A percentile compares a stretch with the other conserved stretches of the same genome.
These are phyloP conservation scores for Scotopteryx bipunctaria DNA, from an alignment of 2,888 invertebrate genomes.

Conservation along the genomic window DNA sequence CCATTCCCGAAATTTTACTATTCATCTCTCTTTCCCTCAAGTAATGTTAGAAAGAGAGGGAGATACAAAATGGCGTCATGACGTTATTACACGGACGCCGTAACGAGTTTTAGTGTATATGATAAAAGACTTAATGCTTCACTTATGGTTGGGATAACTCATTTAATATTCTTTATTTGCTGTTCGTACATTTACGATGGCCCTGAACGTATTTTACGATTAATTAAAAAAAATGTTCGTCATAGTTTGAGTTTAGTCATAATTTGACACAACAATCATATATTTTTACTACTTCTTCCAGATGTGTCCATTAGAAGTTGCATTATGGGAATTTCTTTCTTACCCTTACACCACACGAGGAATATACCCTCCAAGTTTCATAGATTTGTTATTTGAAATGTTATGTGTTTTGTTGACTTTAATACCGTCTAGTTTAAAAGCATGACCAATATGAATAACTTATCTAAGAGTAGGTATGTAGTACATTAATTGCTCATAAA, in stretches of 20 bases:
- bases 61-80: constrained; percentile 39
- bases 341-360: too few relatives aligned
- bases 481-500: constrained; percentile 36
- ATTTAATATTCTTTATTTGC: constrained; percentile 39
- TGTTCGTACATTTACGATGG: constrained; percentile 24
- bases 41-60: constrained; percentile 41
- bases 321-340: too few relatives aligned
- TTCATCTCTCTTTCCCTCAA: constrained; percentile 47
- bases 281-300: constrained; percentile 2
- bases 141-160: constrained; percentile 41
- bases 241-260: constrained; percentile 2
- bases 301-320: too few relatives aligned
- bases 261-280: constrained; percentile 4
- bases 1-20: constrained; percentile 47
- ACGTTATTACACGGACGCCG: constrained; percentile 32
- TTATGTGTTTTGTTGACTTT: too few relatives aligned
- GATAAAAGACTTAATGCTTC: constrained; percentile 42
- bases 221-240: constrained; percentile 22
- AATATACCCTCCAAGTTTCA: too few relatives aligned
- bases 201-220: constrained; percentile 29
- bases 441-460: not conserved
- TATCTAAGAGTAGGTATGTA: constrained; percentile 9
- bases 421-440: too few relatives aligned
- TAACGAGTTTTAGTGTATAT: constrained; percentile 33
- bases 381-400: too few relatives aligned